Evolutionary conservation across 2,888 invertebrate genomes (phyloP), one percentile per base, ranked within the genome.

Genomic region (Ophion slaviceki): DNA sequence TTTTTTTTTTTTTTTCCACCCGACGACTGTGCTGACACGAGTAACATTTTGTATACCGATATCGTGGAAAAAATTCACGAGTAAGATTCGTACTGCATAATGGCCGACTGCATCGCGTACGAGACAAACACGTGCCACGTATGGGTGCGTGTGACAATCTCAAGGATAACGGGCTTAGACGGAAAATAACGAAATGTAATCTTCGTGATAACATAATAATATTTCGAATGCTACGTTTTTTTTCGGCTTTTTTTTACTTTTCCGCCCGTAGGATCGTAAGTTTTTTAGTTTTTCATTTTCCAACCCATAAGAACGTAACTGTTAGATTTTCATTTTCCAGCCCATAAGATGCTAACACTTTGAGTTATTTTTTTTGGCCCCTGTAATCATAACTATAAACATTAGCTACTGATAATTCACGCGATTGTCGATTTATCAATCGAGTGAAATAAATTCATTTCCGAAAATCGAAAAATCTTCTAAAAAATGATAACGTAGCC

Each of bases 91-190:
- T 32, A 14, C 20, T 20, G 53, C 57, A 17, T n/a, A 40, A 67
- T 7, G 2, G 24, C 14, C 17, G 57, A 20, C 59, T 67, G 57
- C 67, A 59, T 67, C 67, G 77, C 24, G 57, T 24, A 28, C 59
- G 36, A 68, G 11, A 77, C 67, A 53, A 68, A 67, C 32, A 45
- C 57, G 36, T 36, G 57, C 57, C 77, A 67, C 77, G 57, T 36
- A 47, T 47, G 47, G 47, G 47, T 47, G 47, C 10, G 67, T 59
- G 57, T 36, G 14, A 53, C 76, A 66, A 40, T 40, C 57, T 7
- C 53, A 76, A 67, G 66, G 57, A 76, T 76, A 14, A 32, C 76
- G 20, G 66, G 36, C 53, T 47, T 59, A 28, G 36, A 20, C 59
- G 36, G 36, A 59, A 59, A 67, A 59, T 2, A n/a, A 59, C 17